Percentiles rank a stretch among this genome's conserved stretches.
These are phyloP conservation scores for Camponotus floridanus DNA, from an alignment of 1,140 invertebrate genomes.

Conservation along the genomic window DNA sequence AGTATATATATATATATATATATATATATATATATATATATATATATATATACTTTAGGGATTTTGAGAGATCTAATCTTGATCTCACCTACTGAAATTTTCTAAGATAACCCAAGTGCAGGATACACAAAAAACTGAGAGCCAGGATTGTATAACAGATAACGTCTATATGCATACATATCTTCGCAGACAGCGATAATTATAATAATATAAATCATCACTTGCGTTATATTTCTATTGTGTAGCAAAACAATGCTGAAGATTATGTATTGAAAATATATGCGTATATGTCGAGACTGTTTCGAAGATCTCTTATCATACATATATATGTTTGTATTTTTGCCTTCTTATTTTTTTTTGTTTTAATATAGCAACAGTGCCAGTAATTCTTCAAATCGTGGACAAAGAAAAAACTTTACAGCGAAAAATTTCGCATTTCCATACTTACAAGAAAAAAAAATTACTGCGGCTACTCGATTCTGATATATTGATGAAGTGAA, in stretches of 20 bases:
- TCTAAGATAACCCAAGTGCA: slow-evolving; percentile 3
- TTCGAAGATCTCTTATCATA: slow-evolving; percentile 78
- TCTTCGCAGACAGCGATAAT: slow-evolving; percentile 35
- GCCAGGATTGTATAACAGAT: slow-evolving; percentile 43
- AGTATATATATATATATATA: neutral
- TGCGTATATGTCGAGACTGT: slow-evolving; percentile 72
- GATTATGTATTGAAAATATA: slow-evolving; percentile 77
- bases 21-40: no score
- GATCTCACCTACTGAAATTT: slow-evolving; percentile 23
- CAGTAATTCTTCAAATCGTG: slow-evolving; percentile 64
- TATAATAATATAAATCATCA: slow-evolving; percentile 77
- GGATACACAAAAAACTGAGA: slow-evolving; percentile 38
- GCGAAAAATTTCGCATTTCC: slow-evolving; percentile 60
- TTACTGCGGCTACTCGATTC: slow-evolving; percentile 2
- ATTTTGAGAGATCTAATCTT: neutral
- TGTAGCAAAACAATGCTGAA: slow-evolving; percentile 74
- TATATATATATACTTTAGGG: neutral
- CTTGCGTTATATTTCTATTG: slow-evolving; percentile 77
- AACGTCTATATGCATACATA: slow-evolving; percentile 44
- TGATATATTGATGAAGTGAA: slow-evolving; percentile 54
- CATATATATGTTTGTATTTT: slow-evolving; percentile 47
- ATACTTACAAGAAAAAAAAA: slow-evolving; percentile 25
- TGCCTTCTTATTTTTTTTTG: slow-evolving; percentile 46
- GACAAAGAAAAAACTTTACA: slow-evolving; percentile 28
- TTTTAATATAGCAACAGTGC: slow-evolving; percentile 64